Evolutionary conservation across 1,140 invertebrate genomes (phyloP).

Genomic region (Danaus melanippus): DNA sequence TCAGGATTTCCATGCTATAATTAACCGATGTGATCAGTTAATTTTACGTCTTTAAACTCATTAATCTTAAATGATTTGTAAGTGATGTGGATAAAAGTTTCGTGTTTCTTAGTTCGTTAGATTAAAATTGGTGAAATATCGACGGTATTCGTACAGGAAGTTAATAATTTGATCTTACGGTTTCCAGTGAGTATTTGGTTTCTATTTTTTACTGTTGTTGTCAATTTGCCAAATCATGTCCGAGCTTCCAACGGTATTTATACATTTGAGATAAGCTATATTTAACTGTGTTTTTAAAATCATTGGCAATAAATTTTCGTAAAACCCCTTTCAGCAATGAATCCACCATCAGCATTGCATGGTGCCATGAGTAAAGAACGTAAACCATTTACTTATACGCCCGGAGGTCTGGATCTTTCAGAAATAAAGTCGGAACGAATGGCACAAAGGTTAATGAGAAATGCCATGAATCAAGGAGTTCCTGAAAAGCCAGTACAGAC

Average conservation of each 20-base stretch:
- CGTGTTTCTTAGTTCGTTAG: conserved; percentile 6
- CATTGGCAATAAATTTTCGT: conserved; percentile 13
- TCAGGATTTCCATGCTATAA: conserved; percentile 57
- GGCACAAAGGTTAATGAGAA: conserved; percentile 83
- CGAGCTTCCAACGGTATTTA: conserved; percentile 30
- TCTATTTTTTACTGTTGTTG: conserved; percentile 54
- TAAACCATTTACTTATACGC: conserved; percentile 95
- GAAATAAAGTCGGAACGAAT: conserved; percentile 92
- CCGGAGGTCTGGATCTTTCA: conserved; percentile 90
- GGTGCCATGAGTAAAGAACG: conserved; percentile 88
- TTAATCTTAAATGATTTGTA: conserved; percentile 27
- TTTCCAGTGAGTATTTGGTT: conserved; percentile 55
- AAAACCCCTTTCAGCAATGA: conserved; percentile 67
- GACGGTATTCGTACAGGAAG: conserved; percentile 34
- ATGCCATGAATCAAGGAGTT: conserved; percentile 76
- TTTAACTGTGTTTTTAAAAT: neutral
- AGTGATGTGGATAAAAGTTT: conserved; percentile 39
- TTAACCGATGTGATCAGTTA: conserved; percentile 60
- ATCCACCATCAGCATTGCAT: conserved; percentile 89
- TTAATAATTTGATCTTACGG: conserved; percentile 38
- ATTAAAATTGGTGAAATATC: conserved; percentile 19
- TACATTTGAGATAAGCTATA: conserved; percentile 14
- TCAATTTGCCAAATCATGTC: conserved; percentile 52
- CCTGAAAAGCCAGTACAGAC: conserved; percentile 55
- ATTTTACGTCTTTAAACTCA: conserved; percentile 54